These are phyloP conservation scores for Nesogale talazaci DNA, from an alignment of 2,113 vertebrate genomes.

Conservation along the genomic window DNA sequence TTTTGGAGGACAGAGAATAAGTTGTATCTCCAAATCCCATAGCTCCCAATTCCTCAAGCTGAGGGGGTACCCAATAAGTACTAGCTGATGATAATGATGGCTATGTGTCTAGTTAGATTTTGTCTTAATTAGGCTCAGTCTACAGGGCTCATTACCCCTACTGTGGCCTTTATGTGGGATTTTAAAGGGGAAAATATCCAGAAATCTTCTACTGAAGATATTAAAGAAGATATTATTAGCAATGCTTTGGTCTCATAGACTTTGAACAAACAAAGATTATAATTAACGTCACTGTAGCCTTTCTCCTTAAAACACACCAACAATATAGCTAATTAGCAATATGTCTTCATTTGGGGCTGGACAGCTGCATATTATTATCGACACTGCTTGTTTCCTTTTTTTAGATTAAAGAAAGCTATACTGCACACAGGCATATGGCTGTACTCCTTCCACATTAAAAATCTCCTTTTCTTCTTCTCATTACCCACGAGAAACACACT, in stretches of 20 bases:
- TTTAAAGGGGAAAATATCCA: constrained; percentile 69
- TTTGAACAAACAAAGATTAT: constrained; percentile 80
- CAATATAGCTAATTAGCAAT: constrained; percentile 83
- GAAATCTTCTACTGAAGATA: constrained; percentile 78
- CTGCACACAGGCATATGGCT: constrained; percentile 68
- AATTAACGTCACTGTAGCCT: constrained; percentile 78
- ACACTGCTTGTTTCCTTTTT: constrained; percentile 80
- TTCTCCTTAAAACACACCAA: constrained; percentile 77
- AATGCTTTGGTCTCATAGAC: constrained; percentile 76
- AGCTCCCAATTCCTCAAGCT: constrained; percentile 52
- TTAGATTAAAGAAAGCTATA: constrained; percentile 78
- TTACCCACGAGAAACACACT: constrained; percentile 63
- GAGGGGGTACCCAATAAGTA: constrained; percentile 68
- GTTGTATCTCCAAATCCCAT: constrained; percentile 53
- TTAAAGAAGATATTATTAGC: constrained; percentile 83
- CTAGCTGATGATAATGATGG: constrained; percentile 77
- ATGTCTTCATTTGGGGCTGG: constrained; percentile 76
- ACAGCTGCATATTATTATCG: constrained; percentile 82
- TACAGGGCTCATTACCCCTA: constrained; percentile 75
- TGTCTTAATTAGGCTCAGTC: constrained; percentile 79
- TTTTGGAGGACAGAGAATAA: constrained; percentile 66
- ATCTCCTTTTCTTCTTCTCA: constrained; percentile 53
- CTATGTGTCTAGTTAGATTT: constrained; percentile 72
- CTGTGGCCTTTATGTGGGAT: constrained; percentile 81
- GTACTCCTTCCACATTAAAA: constrained; percentile 66